Evolutionary conservation across 2,888 invertebrate genomes (phyloP), one percentile per base, ranked within the genome.

Genomic region (Exephanes ischioxanthus): DNA sequence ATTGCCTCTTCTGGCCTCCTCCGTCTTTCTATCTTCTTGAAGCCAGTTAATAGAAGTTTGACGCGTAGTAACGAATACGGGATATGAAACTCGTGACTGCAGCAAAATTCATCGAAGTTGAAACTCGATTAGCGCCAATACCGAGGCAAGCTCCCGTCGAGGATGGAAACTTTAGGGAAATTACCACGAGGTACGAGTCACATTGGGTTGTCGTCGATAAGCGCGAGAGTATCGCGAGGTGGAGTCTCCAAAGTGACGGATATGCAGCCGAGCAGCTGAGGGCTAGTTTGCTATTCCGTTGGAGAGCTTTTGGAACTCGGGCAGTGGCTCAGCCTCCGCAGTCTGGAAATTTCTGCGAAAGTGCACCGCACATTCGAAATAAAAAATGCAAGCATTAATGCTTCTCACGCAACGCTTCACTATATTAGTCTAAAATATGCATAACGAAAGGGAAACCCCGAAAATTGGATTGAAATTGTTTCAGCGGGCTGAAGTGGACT

Each of bases 201-300:
- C 45, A 77, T 63, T 33, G 71, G 66, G 16, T 55, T 30, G 33
- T 84, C 76, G 70, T 71, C 68, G 71, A 75, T 37, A 71, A 78
- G 83, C 41, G 71, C 30, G 14, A 51, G 63, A 61, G 55, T 22
- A 76, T 71, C 63, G 55, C 45, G 45, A 66, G 72, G 66, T 16
- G 45, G n/a, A 66, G 48, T 66, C 19, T 33, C 41, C 55, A 22
- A 41, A 67, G 51, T 26, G 37, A 67, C 30, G 19, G 9, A 67
- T 53, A 22, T 67, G 41, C 22, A 41, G 72, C 19, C 41, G 68
- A 53, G 45, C 68, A 11, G 67, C 53, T 75, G 79, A 63, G 55
- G 66, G 63, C 83, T 83, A 70, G 51, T 83, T 83, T 79, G 70
- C 63, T 73, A 79, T 83, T 83, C 83, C 68, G 79, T 70, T 75